Evolutionary conservation across 2,888 invertebrate species (phyloP), one percentile per base, ranked within the genome.

Genomic region (Bombyx huttoni): DNA sequence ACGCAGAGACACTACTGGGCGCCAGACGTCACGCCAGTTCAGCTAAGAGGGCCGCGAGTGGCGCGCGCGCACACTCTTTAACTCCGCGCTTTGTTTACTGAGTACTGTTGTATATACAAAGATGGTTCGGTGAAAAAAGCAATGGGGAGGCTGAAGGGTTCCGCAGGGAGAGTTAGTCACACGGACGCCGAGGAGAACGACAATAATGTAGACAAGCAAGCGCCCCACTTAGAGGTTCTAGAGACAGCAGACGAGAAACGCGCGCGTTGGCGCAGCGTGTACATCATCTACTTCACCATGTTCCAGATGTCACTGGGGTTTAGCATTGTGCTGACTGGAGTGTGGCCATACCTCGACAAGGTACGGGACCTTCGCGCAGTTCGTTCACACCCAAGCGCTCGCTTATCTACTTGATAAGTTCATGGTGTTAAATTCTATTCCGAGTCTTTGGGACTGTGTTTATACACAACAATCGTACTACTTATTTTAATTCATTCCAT

Each of bases 281-380:
- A 94, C 68, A 90, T 94, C 48, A 94, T 96, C 68, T 96, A 96
- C 81, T 95, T 95, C 78, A 96, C 96, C 52, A 95, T 96, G 93
- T 96, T 96, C 83, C 90, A 96, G 60, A 96, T 96, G 92, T 94
- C 95, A 0, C 86, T 96, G 50, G 96, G 95, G 34, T 96, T 96
- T 81, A 96, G 96, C 75, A 94, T 96, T 61, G 93, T 95, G 61
- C 89, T 96, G 48, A 96, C 96, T 0, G 96, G 96, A 53, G 94
- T 96, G 49, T 96, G 95, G 95, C 96, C 96, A 1, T 96, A 94
- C 75, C 90, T 96, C 54, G 92, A 93, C 71, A 94, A 94, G 91
- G 96, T 96, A 85, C 75, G 57, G 45, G n/a, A 7, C n/a, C 6
- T 14, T 14, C 12, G 10, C 34, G 13, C 47, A 47, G 40, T 10